phyloP scores from a whole-genome alignment of 2,888 invertebrate species.

The Thera britannica region DNA sequence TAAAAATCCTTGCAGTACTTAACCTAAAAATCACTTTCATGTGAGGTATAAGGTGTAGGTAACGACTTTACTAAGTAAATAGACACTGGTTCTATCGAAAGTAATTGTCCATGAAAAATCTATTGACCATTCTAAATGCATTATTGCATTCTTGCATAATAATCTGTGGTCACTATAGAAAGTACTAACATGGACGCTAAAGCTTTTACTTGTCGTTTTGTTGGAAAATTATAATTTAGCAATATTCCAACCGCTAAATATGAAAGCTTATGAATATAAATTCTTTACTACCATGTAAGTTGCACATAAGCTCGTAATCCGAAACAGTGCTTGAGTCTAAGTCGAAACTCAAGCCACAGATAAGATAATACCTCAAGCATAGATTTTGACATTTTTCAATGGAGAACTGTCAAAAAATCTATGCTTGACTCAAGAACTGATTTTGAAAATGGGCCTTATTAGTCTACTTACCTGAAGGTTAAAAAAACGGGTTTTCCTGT shows the following conservation, averaged over 20 bases:
- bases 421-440: too few relatives aligned
- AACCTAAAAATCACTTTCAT: too few relatives aligned
- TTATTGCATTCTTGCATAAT: constrained; percentile 21
- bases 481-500: not conserved
- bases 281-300: not conserved
- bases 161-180: constrained; percentile 32
- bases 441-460: too few relatives aligned
- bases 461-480: too few relatives aligned
- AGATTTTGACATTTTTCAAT: too few relatives aligned
- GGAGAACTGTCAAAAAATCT: too few relatives aligned
- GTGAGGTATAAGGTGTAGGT: not conserved
- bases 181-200: constrained; percentile 17
- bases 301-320: not conserved
- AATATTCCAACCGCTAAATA: constrained; percentile 4
- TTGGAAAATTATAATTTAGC: constrained; percentile 17
- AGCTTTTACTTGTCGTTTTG: constrained; percentile 7
- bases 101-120: constrained; percentile 21
- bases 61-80: not conserved
- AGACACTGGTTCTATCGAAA: not conserved
- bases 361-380: too few relatives aligned
- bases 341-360: too few relatives aligned
- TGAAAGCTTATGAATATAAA: constrained; percentile 7
- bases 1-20: too few relatives aligned
- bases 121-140: constrained; percentile 26
- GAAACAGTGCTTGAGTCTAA: too few relatives aligned